Conservation (phyloP, 2,113 vertebrate genomes). For the Morone saxatilis region DNA sequence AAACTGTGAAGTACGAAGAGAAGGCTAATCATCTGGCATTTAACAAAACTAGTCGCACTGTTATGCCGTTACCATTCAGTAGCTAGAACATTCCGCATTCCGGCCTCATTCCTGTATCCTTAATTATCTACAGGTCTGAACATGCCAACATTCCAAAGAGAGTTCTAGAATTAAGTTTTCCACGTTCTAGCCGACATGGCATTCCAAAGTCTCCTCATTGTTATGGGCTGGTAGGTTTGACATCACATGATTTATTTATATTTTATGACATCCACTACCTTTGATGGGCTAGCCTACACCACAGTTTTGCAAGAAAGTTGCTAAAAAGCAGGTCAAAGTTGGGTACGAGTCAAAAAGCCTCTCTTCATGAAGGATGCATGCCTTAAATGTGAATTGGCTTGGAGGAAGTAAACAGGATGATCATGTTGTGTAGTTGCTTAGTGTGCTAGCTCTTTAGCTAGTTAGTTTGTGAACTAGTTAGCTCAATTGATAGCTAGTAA, state of each 20-base stretch:
- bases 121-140: neutral
- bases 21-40: neutral
- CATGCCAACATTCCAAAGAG: slow-evolving; percentile 13
- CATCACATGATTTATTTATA: neutral
- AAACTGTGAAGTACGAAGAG: slow-evolving; percentile 28
- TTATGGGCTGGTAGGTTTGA: neutral
- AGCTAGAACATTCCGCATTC: neutral
- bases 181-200: neutral
- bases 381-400: neutral
- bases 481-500: neutral
- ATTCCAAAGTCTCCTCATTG: no score
- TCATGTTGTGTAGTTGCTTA: no score
- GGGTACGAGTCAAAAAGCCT: no score
- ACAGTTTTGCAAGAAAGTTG: neutral
- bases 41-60: neutral
- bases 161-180: neutral
- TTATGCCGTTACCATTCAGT: neutral
- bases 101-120: neutral
- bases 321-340: neutral
- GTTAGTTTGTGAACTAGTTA: neutral
- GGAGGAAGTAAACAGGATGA: neutral
- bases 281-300: neutral
- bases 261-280: neutral
- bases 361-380: no score
- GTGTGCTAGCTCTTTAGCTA: neutral